Conservation (phyloP, 2,113 vertebrate species). For the Tachuris rubrigastra region DNA sequence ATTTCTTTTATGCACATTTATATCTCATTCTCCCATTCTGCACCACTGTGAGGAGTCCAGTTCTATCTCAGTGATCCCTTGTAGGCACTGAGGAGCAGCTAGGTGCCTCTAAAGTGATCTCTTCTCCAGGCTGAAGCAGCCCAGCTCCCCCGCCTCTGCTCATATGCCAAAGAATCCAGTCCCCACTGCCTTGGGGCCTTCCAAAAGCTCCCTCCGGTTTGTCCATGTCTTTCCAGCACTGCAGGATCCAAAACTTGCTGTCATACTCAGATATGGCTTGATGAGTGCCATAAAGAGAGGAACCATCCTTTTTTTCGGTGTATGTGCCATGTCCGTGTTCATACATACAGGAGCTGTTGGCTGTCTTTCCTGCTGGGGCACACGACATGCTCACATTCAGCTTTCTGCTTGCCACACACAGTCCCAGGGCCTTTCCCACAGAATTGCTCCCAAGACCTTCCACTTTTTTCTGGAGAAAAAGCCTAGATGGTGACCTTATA, state of each 20-base stretch:
- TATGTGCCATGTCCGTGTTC: background rate
- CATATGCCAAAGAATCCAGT: fast-evolving
- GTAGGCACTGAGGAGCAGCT: background rate
- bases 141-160: background rate
- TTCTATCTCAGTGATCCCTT: background rate
- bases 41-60: background rate
- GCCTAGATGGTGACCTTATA: background rate
- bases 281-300: background rate
- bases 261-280: background rate
- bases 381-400: fast-evolving
- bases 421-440: background rate
- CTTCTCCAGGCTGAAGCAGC: background rate
- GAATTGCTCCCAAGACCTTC: background rate
- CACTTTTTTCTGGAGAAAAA: background rate
- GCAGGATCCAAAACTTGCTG: background rate
- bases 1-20: background rate
- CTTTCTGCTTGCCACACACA: background rate
- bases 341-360: background rate
- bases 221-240: background rate
- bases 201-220: background rate
- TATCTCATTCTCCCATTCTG: background rate
- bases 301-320: background rate
- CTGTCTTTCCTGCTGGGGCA: background rate
- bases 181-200: background rate
- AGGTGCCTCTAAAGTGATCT: background rate